phyloP scores from a whole-genome alignment of 1,140 invertebrate species.

The Thaumetopoea pityocampa region DNA sequence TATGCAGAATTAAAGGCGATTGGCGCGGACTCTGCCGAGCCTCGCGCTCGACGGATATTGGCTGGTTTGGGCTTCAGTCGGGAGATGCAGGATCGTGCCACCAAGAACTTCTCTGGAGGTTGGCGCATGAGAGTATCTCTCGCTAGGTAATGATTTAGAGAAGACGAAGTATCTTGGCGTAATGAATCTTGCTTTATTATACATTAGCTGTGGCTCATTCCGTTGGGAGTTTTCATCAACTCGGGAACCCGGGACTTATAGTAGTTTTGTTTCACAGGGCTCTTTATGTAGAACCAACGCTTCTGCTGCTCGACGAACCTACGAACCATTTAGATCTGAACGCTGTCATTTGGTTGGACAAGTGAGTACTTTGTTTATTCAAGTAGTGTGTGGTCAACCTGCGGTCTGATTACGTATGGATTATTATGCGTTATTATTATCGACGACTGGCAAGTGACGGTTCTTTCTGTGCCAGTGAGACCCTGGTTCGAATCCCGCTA shows the following conservation, averaged over 20 bases:
- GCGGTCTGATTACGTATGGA: too few relatives aligned
- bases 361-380: constrained; percentile 80
- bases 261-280: constrained; percentile 75
- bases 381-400: too few relatives aligned
- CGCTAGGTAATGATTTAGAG: constrained; percentile 77
- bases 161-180: too few relatives aligned
- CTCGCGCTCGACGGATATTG: constrained; percentile 94
- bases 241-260: too few relatives aligned
- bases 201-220: too few relatives aligned
- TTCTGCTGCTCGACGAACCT: constrained; percentile 97
- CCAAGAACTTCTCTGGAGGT: constrained; percentile 97
- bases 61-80: constrained; percentile 97
- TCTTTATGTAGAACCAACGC: constrained; percentile 93
- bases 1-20: constrained; percentile 97
- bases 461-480: too few relatives aligned
- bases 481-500: too few relatives aligned
- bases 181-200: too few relatives aligned
- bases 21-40: constrained; percentile 97
- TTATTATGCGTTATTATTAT: too few relatives aligned
- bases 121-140: constrained; percentile 99
- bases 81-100: constrained; percentile 95
- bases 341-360: constrained; percentile 99
- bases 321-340: constrained; percentile 96
- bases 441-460: too few relatives aligned
- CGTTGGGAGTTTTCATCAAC: too few relatives aligned